phyloP scores from a whole-genome alignment of 2,113 vertebrate species.

The Trachemys scripta region DNA sequence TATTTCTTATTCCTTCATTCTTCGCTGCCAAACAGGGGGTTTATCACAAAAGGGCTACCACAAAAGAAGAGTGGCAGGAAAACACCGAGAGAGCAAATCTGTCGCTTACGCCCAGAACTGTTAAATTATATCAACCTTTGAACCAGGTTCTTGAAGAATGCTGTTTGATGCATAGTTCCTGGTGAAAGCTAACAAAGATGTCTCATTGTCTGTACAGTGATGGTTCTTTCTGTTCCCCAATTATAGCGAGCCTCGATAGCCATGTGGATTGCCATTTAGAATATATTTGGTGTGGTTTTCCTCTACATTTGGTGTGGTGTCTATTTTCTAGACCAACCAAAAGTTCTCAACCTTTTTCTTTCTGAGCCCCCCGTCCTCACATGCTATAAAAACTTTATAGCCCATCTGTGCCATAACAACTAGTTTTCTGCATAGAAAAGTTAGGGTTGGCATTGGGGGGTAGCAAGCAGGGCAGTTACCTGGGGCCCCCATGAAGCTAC shows the following conservation, averaged over 20 bases:
- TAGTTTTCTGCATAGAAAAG: too few relatives aligned
- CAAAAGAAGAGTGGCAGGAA: neutral
- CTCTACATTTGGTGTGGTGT: neutral
- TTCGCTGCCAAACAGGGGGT: neutral
- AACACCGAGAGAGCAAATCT: neutral
- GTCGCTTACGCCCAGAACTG: neutral
- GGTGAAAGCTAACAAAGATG: neutral
- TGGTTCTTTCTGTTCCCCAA: neutral
- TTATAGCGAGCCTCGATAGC: neutral
- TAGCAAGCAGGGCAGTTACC: too few relatives aligned
- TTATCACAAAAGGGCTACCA: accelerated
- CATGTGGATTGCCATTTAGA: neutral
- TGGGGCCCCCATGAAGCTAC: too few relatives aligned
- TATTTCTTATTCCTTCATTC: neutral
- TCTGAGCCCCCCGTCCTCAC: too few relatives aligned
- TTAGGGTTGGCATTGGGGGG: too few relatives aligned
- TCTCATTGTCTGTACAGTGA: neutral
- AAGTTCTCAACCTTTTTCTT: too few relatives aligned
- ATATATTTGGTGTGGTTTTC: neutral
- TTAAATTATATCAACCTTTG: neutral
- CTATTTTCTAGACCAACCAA: neutral
- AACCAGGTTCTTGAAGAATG: neutral
- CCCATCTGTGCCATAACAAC: too few relatives aligned
- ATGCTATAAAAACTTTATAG: too few relatives aligned
- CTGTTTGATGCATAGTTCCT: neutral